These are phyloP conservation scores for Amphimedon queenslandica DNA, from an alignment of 37 sponge, comb jelly and placozoan species.

Conservation along the genomic window DNA sequence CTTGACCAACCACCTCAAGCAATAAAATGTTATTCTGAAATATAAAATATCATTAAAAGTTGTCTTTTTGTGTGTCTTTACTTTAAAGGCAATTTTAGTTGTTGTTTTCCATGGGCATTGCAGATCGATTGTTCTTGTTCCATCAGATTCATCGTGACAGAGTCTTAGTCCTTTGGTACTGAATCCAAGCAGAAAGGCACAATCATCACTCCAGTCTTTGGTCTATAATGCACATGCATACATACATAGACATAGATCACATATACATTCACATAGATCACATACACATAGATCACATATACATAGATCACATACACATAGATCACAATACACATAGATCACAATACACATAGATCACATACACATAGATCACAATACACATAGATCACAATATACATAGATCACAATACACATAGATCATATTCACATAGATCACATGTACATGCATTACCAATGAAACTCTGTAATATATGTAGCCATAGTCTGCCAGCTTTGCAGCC, in stretches of 20 bases:
- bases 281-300: too few species aligned
- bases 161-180: background rate
- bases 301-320: too few species aligned
- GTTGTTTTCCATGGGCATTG: background rate
- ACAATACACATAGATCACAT: too few species aligned
- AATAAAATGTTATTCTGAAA: conserved; percentile 42
- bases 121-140: background rate
- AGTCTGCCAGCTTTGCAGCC: conserved; percentile 39
- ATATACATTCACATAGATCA: too few species aligned
- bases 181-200: background rate
- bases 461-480: conserved; percentile 42
- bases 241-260: too few species aligned
- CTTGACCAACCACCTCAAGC: conserved; percentile 10
- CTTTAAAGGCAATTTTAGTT: background rate
- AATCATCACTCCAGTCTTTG: too few species aligned
- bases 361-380: too few species aligned
- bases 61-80: background rate
- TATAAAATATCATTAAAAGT: background rate
- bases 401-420: too few species aligned
- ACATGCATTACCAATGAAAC: conserved; percentile 9
- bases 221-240: too few species aligned
- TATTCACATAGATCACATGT: background rate
- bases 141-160: background rate
- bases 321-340: too few species aligned
- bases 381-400: too few species aligned